Evolutionary conservation across 2,113 vertebrate species (phyloP), one percentile per base, ranked within the genome.

Genomic region (Microtus ochrogaster): DNA sequence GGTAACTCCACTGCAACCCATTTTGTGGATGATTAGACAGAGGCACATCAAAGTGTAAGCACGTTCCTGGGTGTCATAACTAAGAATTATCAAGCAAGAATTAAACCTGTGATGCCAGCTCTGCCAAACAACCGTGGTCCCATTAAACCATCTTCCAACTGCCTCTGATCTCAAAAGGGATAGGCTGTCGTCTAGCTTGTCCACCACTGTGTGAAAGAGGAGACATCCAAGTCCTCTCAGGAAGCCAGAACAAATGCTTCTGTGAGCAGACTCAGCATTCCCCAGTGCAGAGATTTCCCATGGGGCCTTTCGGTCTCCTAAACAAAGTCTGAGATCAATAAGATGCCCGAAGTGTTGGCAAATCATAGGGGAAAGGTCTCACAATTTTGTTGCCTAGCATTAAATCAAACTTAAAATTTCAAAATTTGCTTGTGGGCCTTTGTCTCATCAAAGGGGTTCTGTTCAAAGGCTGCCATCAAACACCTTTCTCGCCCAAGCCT

Each of bases 281-380:
- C 21, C 41, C 61, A n/a, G 13, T 4, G 49, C 49, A 7, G 13
- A 2, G 68, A 24, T 88, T 92, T 94, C 88, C 82, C 61, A 41
- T 7, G 92, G 92, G 84, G n/a, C 0, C 7, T 79, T 49, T n/a
- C 41, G 14, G 14, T 41, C 73, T 93, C 86, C 44, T 36, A 96
- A 88, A 88, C 33, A 63, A 52, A 74, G 81, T 81, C 41, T 72
- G 72, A 88, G 79, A 81, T 95, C 72, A 92, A 58, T 87, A 58
- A 70, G 58, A 74, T 28, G 16, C 63, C 87, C 47, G 5, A 22
- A 74, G 3, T 16, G 0, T 72, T 72, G 76, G 24, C 47, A 85
- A 36, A 73, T 14, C 4, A 14, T 55, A 12, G 21, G 28, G 39
- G 73, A 68, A 68, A 70, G 36, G 1, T 61, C 9, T 3, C 4